Conservation (phyloP, 2,113 vertebrate species). For the Hypanus sabinus region DNA sequence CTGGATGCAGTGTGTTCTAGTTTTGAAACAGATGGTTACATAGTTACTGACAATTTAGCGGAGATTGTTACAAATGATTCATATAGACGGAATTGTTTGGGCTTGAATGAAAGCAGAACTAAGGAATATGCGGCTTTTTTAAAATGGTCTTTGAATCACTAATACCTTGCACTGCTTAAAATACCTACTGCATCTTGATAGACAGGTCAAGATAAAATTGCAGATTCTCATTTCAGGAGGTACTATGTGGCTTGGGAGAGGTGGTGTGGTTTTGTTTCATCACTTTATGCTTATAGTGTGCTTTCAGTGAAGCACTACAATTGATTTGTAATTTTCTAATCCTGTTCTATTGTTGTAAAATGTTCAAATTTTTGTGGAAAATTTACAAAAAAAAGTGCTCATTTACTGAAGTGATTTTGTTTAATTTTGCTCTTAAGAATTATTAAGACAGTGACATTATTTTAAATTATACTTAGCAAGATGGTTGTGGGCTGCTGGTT, state of each 20-base stretch:
- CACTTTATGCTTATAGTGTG: conserved; percentile 41
- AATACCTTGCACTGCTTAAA: conserved; percentile 41
- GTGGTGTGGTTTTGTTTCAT: conserved; percentile 38
- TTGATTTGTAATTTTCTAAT: conserved; percentile 46
- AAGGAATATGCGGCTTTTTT: conserved; percentile 44
- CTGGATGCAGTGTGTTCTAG: conserved; percentile 39
- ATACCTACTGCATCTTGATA: conserved; percentile 43
- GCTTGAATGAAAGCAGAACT: conserved; percentile 43
- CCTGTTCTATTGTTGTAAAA: conserved; percentile 49
- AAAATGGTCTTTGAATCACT: conserved; percentile 45
- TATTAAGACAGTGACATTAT: conserved; percentile 46
- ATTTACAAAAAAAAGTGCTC: conserved; percentile 45
- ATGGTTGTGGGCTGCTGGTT: conserved; percentile 10
- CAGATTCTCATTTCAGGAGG: conserved; percentile 42
- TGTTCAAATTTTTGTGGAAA: conserved; percentile 46
- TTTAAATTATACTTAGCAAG: conserved; percentile 39
- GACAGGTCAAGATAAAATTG: conserved; percentile 41
- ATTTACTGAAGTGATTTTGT: conserved; percentile 41
- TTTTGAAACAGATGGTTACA: conserved; percentile 43
- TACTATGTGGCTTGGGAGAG: conserved; percentile 35
- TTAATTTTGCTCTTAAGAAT: conserved; percentile 44
- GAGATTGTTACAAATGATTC: conserved; percentile 37
- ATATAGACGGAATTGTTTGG: conserved; percentile 37
- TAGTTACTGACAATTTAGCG: conserved; percentile 43
- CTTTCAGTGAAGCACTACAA: conserved; percentile 43